A percentile compares a stretch with the other conserved stretches of the same genome.
phyloP scores from a whole-genome alignment of 2,797 vertebrate genomes.

The Malurus splendens region DNA sequence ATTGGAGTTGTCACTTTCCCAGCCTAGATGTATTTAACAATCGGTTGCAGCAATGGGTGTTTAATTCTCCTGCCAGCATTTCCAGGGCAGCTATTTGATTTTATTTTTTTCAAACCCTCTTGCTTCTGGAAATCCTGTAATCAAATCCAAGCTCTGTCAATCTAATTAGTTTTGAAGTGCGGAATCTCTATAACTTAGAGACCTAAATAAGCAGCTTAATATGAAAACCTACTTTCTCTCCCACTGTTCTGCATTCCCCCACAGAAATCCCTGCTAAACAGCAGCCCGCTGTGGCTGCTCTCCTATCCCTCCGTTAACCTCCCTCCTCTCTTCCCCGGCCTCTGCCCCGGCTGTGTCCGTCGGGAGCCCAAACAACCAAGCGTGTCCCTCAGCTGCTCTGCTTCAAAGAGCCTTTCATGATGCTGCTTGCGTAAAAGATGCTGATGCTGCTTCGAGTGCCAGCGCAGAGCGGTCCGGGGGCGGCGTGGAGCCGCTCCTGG shows the following conservation, averaged over 20 bases:
- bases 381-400: not conserved
- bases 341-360: not conserved
- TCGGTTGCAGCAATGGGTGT: slow-evolving; percentile 14
- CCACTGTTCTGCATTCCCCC: not conserved
- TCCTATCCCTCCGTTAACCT: not conserved
- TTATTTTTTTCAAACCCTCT: slow-evolving; percentile 9
- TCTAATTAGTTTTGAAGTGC: slow-evolving; percentile 65
- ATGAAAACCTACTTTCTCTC: slow-evolving; percentile 50
- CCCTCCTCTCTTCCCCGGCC: not conserved
- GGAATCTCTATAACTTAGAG: slow-evolving; percentile 43
- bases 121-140: slow-evolving; percentile 53
- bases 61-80: slow-evolving; percentile 44
- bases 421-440: slow-evolving; percentile 14
- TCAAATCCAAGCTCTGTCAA: slow-evolving; percentile 53
- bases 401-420: not conserved
- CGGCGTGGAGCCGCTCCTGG: not conserved
- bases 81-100: slow-evolving; percentile 37
- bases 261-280: not conserved
- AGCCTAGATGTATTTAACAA: slow-evolving; percentile 21
- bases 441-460: not conserved
- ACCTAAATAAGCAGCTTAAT: slow-evolving; percentile 64
- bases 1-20: not conserved
- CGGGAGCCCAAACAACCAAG: rapidly evolving
- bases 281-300: not conserved
- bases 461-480: rapidly evolving